Evolutionary conservation across 2,113 vertebrate genomes (phyloP).

Genomic region (Nerophis lumbriciformis): DNA sequence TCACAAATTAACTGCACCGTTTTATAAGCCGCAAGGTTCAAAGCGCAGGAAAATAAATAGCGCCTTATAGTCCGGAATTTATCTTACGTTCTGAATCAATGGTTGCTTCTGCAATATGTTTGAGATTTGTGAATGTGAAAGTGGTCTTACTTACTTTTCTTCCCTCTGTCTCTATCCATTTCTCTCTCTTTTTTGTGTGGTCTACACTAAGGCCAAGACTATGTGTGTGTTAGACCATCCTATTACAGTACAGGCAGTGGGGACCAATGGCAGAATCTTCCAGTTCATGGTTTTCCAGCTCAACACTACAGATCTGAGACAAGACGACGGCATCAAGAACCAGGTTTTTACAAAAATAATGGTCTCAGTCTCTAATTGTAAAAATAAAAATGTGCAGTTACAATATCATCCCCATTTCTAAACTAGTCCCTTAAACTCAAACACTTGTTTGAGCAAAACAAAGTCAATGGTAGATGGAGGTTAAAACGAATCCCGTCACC

Average conservation of each 20-base stretch:
- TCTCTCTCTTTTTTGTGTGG: not conserved
- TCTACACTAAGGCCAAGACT: slow-evolving; percentile 29
- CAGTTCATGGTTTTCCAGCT: slow-evolving; percentile 86
- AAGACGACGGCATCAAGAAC: slow-evolving; percentile 79
- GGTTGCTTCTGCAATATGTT: not conserved
- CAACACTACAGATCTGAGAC: slow-evolving; percentile 80
- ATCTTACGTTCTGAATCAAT: not conserved
- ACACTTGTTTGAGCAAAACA: no score
- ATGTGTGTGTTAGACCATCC: slow-evolving; percentile 72
- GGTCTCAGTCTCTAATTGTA: no score
- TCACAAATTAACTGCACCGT: no score
- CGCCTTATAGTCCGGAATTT: no score
- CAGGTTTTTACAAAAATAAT: slow-evolving; percentile 51
- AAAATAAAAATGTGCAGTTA: no score
- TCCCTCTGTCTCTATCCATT: not conserved
- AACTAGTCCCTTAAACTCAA: no score
- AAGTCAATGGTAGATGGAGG: no score
- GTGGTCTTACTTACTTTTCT: not conserved
- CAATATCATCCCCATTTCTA: no score
- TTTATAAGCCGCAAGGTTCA: no score
- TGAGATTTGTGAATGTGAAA: not conserved
- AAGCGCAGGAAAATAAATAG: no score
- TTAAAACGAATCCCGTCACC: no score
- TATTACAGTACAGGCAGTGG: slow-evolving; percentile 79
- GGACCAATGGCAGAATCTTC: slow-evolving; percentile 79